phyloP scores from a whole-genome alignment of 1,140 invertebrate species.

The Drosophila novamexicana region DNA sequence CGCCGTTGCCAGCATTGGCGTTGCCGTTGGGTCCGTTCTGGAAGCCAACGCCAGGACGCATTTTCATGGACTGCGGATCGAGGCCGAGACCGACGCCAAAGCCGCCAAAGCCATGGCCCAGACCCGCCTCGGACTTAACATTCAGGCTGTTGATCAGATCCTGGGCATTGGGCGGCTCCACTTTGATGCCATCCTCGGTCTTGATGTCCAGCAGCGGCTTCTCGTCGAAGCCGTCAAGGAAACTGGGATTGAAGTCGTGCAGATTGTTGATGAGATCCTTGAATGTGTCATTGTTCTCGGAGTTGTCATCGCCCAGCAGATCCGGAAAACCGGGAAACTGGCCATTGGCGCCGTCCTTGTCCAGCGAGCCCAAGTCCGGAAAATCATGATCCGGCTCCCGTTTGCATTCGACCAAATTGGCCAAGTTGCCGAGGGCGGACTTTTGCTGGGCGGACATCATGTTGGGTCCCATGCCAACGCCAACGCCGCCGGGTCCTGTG shows the following conservation, averaged over 20 bases:
- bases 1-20: conserved; percentile 53
- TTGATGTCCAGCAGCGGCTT: conserved; percentile 87
- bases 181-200: conserved; percentile 85
- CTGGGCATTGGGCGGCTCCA: conserved; percentile 85
- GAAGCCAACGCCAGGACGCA: conserved; percentile 54
- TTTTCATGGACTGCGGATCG: conserved; percentile 63
- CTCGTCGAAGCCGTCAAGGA: conserved; percentile 92
- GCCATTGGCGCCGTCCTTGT: conserved; percentile 91
- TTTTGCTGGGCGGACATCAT: conserved; percentile 76
- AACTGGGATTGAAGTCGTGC: conserved; percentile 91
- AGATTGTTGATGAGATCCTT: conserved; percentile 96
- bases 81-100: conserved; percentile 52
- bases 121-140: conserved; percentile 73
- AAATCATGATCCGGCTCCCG: conserved; percentile 93
- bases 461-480: conserved; percentile 53
- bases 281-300: conserved; percentile 92
- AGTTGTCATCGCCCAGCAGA: conserved; percentile 92
- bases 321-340: conserved; percentile 92
- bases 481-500: conserved; percentile 52
- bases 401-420: conserved; percentile 88
- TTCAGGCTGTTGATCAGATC: conserved; percentile 82
- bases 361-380: conserved; percentile 91
- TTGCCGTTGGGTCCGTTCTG: conserved; percentile 63
- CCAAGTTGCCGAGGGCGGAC: conserved; percentile 85
- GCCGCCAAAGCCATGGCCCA: conserved; percentile 66